Conservation (phyloP, 2,113 vertebrate species). For the Macrotis lagotis region DNA sequence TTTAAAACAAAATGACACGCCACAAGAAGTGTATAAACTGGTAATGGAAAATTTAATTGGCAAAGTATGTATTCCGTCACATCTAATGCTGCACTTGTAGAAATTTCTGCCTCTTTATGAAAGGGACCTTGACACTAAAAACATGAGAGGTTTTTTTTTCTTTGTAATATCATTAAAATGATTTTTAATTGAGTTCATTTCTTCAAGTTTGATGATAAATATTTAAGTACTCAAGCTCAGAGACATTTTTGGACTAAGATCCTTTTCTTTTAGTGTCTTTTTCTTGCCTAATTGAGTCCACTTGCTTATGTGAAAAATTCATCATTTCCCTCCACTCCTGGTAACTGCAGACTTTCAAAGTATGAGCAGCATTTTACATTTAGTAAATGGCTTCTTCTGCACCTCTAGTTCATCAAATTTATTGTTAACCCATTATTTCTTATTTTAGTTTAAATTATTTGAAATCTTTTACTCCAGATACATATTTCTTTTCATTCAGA, state of each 20-base stretch:
- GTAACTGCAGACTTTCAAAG: fast-evolving
- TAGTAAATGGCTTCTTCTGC: not conserved
- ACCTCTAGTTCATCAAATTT: not conserved
- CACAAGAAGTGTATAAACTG: fast-evolving
- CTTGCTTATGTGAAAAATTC: not conserved
- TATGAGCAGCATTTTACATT: fast-evolving
- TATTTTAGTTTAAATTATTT: not conserved
- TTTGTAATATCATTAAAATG: constrained; percentile 17
- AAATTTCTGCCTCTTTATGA: not conserved
- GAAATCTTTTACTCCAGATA: not conserved
- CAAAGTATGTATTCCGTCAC: fast-evolving
- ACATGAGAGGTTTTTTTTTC: constrained; percentile 37
- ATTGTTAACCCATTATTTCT: not conserved
- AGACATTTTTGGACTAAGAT: fast-evolving
- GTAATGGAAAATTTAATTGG: not conserved
- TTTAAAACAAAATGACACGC: not conserved
- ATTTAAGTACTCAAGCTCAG: constrained; percentile 52
- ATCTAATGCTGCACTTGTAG: not conserved
- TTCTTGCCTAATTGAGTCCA: not conserved
- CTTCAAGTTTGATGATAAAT: constrained; percentile 21
- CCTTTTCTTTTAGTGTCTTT: fast-evolving
- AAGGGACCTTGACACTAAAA: not conserved
- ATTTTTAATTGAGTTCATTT: constrained; percentile 63
- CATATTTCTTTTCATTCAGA: not conserved
- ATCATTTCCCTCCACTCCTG: not conserved